Percentiles rank a stretch among this genome's conserved stretches.
Evolutionary conservation across 1,140 invertebrate species (phyloP).

Genomic region (Papilio machaon): DNA sequence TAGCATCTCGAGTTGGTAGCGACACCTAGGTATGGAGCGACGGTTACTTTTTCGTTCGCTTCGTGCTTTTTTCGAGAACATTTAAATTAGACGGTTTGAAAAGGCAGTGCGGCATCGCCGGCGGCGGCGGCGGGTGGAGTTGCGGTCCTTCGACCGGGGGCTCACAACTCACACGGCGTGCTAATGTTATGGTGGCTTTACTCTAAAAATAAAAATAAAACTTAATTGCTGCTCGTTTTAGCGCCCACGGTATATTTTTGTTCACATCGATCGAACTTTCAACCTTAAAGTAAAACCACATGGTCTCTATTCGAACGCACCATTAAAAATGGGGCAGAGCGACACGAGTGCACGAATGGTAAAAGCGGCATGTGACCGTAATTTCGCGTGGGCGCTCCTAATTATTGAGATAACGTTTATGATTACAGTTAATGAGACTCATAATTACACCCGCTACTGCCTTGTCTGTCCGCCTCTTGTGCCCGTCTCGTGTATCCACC

Average conservation of each 20-base stretch:
- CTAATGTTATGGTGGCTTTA: conserved; percentile 28
- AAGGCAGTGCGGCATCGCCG: not conserved
- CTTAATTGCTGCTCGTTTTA: conserved; percentile 34
- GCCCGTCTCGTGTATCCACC: not conserved
- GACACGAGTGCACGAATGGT: conserved; percentile 14
- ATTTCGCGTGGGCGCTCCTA: conserved; percentile 42
- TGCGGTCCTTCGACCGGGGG: too few relatives aligned
- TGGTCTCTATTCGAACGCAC: not conserved
- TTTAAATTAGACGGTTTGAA: not conserved
- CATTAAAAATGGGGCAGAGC: conserved; percentile 32
- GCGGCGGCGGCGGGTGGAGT: too few relatives aligned
- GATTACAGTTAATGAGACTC: conserved; percentile 46
- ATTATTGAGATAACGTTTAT: conserved; percentile 48
- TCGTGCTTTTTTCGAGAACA: conserved; percentile 30
- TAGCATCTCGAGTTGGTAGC: too few relatives aligned
- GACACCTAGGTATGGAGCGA: too few relatives aligned
- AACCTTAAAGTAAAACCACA: not conserved
- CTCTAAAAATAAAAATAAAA: conserved; percentile 17
- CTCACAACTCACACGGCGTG: not conserved
- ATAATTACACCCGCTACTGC: conserved; percentile 40
- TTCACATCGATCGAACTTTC: not conserved
- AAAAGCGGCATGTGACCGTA: conserved; percentile 42
- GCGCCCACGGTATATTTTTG: not conserved
- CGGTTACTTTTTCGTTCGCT: conserved; percentile 6
- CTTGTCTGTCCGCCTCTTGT: not conserved